Evolutionary conservation across 2,797 vertebrate genomes (phyloP).

Genomic region (Brachyalestes nurse): DNA sequence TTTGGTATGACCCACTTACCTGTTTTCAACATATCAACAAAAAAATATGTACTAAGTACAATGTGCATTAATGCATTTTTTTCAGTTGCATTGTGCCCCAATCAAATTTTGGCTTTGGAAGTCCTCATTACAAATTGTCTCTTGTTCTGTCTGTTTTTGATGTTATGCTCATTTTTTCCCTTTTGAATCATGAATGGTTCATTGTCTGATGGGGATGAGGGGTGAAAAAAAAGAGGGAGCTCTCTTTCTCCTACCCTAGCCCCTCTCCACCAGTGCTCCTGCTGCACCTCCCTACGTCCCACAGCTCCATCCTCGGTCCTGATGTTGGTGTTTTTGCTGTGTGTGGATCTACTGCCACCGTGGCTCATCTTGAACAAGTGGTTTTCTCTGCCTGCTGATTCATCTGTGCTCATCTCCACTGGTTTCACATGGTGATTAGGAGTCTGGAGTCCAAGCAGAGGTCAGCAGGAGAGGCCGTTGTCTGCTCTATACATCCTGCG

Average conservation of each 20-base stretch:
- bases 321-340: slow-evolving; percentile 24
- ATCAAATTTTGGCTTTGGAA: slow-evolving; percentile 57
- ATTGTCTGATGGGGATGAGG: slow-evolving; percentile 66
- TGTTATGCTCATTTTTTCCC: slow-evolving; percentile 65
- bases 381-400: slow-evolving; percentile 59
- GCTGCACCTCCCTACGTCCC: neutral
- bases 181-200: slow-evolving; percentile 64
- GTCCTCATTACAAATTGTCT: slow-evolving; percentile 64
- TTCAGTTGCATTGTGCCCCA: slow-evolving; percentile 46
- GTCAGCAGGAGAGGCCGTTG: slow-evolving; percentile 54
- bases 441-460: slow-evolving; percentile 61
- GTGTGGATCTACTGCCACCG: slow-evolving; percentile 35
- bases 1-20: slow-evolving; percentile 3
- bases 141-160: slow-evolving; percentile 56
- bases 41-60: slow-evolving; percentile 5
- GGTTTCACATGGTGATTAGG: slow-evolving; percentile 65
- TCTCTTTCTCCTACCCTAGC: slow-evolving; percentile 21
- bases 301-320: slow-evolving; percentile 37
- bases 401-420: slow-evolving; percentile 62
- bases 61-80: slow-evolving; percentile 24
- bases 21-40: neutral
- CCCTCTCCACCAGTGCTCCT: neutral
- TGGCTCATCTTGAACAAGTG: slow-evolving; percentile 55
- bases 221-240: slow-evolving; percentile 61
- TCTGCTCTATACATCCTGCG: slow-evolving; percentile 39